phyloP scores from a whole-genome alignment of 2,797 vertebrate species.

The Halcyon smyrnensis region DNA sequence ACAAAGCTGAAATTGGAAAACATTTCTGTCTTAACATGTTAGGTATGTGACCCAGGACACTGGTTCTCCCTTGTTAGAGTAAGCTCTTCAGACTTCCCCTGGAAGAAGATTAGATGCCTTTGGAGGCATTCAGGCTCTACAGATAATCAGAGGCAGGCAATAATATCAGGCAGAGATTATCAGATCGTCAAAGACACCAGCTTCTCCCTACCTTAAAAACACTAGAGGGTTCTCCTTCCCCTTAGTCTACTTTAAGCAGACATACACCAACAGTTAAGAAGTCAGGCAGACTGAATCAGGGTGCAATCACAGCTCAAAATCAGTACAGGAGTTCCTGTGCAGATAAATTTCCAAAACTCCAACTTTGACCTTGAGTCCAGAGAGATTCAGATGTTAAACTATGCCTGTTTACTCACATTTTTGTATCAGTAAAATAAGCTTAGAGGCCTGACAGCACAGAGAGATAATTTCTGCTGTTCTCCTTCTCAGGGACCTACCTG shows the following conservation, averaged over 20 bases:
- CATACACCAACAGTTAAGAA: not conserved
- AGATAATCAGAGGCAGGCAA: not conserved
- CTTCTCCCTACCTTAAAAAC: not conserved
- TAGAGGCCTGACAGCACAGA: not conserved
- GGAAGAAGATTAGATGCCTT: not conserved
- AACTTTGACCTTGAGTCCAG: accelerated
- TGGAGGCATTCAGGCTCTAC: not conserved
- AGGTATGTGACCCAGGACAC: not conserved
- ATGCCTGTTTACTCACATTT: not conserved
- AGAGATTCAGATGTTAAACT: not conserved
- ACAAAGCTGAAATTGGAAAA: not conserved
- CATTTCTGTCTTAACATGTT: not conserved
- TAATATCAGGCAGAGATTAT: not conserved
- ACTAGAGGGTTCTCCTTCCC: not conserved
- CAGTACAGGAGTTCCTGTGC: not conserved
- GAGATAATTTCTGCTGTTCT: not conserved
- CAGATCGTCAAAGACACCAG: not conserved
- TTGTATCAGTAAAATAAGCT: not conserved
- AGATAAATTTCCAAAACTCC: not conserved
- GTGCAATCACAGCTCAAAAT: not conserved
- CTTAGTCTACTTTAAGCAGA: not conserved
- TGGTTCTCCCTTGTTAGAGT: not conserved
- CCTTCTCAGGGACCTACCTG: not conserved
- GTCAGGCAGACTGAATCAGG: not conserved
- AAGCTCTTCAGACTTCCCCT: not conserved